A percentile compares a stretch with the other conserved stretches of the same genome.
Conservation (phyloP, 2,113 vertebrate genomes). For the Protomyctophum bolini region DNA sequence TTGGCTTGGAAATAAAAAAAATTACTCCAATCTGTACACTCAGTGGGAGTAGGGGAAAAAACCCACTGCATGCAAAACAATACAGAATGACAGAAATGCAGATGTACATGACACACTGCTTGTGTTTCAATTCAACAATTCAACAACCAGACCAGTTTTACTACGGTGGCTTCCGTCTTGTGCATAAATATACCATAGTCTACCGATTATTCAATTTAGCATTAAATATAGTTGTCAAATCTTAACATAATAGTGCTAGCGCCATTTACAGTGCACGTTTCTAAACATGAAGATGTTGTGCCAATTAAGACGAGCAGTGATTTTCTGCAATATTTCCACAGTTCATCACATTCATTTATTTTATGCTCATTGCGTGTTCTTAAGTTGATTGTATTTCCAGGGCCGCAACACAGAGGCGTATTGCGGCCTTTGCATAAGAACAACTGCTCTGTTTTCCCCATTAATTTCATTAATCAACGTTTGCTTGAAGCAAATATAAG, state of each 20-base stretch:
- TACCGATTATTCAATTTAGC: background rate
- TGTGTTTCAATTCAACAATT: slow-evolving; percentile 2
- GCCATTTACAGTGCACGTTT: background rate
- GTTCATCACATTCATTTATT: no score
- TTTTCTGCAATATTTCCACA: no score
- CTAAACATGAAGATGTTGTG: background rate
- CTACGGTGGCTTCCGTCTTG: background rate
- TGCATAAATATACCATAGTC: background rate
- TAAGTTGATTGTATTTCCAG: no score
- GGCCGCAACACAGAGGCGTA: no score
- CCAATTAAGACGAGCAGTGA: no score
- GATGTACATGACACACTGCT: slow-evolving; percentile 6
- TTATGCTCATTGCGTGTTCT: no score
- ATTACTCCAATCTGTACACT: background rate
- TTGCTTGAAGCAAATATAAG: slow-evolving; percentile 27
- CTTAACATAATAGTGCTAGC: background rate
- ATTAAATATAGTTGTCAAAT: background rate
- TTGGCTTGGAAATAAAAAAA: background rate
- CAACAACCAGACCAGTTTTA: slow-evolving; percentile 5
- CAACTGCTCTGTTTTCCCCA: slow-evolving; percentile 26
- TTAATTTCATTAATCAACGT: slow-evolving; percentile 8
- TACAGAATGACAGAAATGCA: background rate
- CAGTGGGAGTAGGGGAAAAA: background rate
- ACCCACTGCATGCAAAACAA: slow-evolving; percentile 2
- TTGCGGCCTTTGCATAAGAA: no score